Conservation (phyloP, 1,140 invertebrate genomes). For the Apis laboriosa region DNA sequence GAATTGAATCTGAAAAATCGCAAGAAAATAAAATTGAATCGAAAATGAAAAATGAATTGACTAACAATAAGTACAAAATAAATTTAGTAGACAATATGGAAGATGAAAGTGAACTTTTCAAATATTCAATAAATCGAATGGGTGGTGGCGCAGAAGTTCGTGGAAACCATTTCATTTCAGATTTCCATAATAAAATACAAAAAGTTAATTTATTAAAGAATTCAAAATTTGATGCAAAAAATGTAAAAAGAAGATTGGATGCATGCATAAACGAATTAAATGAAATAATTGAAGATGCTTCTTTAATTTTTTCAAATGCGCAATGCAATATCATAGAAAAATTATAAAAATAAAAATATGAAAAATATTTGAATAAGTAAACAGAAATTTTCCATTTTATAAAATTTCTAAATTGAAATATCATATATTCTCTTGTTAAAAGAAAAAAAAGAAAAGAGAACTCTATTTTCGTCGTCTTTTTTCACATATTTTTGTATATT, state of each 20-base stretch:
- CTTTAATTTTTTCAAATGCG: conserved; percentile 14
- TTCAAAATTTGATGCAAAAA: neutral
- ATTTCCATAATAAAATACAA: neutral
- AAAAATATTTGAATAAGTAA: neutral
- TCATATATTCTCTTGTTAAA: neutral
- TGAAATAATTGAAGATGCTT: conserved; percentile 55
- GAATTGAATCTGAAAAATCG: neutral
- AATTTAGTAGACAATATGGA: neutral
- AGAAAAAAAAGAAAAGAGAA: neutral
- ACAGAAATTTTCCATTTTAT: neutral
- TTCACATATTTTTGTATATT: neutral
- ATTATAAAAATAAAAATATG: neutral
- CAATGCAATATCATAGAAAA: neutral
- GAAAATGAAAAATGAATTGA: neutral
- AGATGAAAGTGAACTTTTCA: neutral
- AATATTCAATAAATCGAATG: conserved; percentile 8
- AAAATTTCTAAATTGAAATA: neutral
- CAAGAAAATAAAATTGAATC: neutral
- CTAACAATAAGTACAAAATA: too few species aligned
- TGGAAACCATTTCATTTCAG: conserved; percentile 1
- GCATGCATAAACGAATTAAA: conserved; percentile 58
- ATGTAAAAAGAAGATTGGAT: conserved; percentile 53
- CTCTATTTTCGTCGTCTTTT: neutral
- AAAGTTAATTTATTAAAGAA: conserved; percentile 18
- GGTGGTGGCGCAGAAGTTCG: conserved; percentile 4